Base-by-base conservation (phyloP, 2,888 invertebrate genomes). In the Macrosiphum euphorbiae region DNA sequence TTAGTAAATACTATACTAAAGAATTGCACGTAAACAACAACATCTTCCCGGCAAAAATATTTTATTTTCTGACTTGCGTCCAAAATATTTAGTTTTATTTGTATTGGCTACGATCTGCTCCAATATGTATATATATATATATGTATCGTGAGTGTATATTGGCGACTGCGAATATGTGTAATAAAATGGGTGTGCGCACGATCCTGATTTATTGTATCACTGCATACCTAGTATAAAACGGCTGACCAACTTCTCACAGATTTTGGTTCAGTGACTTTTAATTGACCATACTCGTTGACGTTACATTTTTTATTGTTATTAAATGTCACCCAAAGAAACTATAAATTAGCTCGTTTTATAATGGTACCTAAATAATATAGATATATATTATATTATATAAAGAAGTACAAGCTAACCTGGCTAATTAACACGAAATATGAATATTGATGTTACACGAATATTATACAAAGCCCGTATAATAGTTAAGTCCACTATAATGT, bases 81-180 rank as follows among this genome's bases (percentile, higher is more conserved):
- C 91, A 91, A 91, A 91, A 55, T 91, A 58, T 91, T 91, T 85
- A 44, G 85, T 85, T 91, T 91, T 91, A 91, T 91, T 91, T 85
- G 55, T 58, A 86, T 90, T 78, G 78, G 78, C 78, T 89, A 41
- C 28, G 28, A 28, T 61, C 28, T 44, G 13, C 41, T 41, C 89
- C 16, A 41, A 89, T 88, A 78, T 35, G 3, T 67, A 13, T 67
- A 16, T 16, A 67, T 67, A n/a, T 61, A 61, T 28, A 28, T 67
- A n/a, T n/a, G n/a, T 67, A 67, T 67, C 35, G n/a, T 67, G 16
- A 67, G n/a, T 78, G 35, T 44, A 41, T 44, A 89, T 89, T 58
- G 44, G 24, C 41, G 55, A 55, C 26, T 35, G 16, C 28, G 58
- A 88, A 44, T 89, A 89, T 44, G 28, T 88, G 52, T 78, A 78